Base-by-base conservation (phyloP, 2,888 invertebrate species). In the Pantelozetes paolii region DNA sequence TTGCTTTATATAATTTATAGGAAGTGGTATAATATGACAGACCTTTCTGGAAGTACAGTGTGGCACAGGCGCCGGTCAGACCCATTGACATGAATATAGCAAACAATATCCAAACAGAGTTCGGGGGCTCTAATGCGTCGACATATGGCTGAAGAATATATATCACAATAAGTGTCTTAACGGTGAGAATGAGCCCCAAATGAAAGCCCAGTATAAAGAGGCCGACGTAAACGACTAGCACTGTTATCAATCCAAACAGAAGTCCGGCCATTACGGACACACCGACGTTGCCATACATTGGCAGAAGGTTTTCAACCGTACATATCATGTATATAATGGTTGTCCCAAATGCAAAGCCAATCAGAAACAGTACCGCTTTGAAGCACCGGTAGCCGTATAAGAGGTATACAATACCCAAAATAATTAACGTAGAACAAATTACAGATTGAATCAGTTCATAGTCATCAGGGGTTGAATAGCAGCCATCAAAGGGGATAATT, bases 361-460 rank as follows among this genome's bases (percentile, higher is more conserved):
- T 92, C 71, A 92, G 85, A 82, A 93, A 93, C 88, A 92, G 91
- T 76, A 90, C 88, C 18, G 90, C 90, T 82, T 92, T 91, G 83
- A 92, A 90, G 82, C 91, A 92, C 77, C 92, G 87, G 83, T 93
- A 93, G 73, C 93, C 92, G 91, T 85, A 42, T 77, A 85, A 82
- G 78, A 73, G 75, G 82, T 91, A 92, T 75, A 92, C 87, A 78
- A 92, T 87, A 76, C 92, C 92, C 83, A 92, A 90, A 57, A 90
- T 86, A 78, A 90, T 87, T 81, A 89, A 89, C 85, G 89, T 87
- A 76, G 87, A 87, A 82, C 88, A 88, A 77, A 89, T 85, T 75
- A 88, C 83, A 75, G 89, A 87, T 32, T 87, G 84, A 64, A 87
- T 84, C 67, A 88, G 85, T 79, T 89, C 88, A 82, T 89, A 89